A percentile compares a stretch with the other conserved stretches of the same genome.
Evolutionary conservation across 2,797 vertebrate genomes (phyloP).

Genomic region (Limosa lapponica): DNA sequence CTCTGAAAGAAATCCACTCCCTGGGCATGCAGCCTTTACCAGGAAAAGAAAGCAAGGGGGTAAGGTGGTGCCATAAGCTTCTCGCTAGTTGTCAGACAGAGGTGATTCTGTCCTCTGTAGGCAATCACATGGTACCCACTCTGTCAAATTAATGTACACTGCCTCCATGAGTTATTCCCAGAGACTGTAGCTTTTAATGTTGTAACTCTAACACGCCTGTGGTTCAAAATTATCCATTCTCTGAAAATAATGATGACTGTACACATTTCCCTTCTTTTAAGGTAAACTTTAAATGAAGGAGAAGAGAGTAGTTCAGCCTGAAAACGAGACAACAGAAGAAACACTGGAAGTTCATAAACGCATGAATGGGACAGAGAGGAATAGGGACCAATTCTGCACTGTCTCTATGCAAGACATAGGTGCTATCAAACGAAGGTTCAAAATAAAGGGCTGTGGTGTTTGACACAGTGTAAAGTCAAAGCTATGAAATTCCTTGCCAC

Average conservation of each 20-base stretch:
- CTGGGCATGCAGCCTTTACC: neutral
- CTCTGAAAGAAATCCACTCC: neutral
- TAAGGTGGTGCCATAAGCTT: neutral
- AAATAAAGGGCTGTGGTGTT: neutral
- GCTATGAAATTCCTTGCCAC: neutral
- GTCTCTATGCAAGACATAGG: no score
- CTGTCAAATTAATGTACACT: neutral
- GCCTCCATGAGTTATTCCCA: neutral
- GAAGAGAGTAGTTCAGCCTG: neutral
- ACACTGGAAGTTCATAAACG: neutral
- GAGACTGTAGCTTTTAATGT: neutral
- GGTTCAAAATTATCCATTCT: neutral
- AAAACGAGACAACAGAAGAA: neutral
- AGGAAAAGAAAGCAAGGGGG: neutral
- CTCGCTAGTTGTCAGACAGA: neutral
- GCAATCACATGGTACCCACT: neutral
- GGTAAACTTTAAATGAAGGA: neutral
- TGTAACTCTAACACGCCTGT: neutral
- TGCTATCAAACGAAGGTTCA: neutral
- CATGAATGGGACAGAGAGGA: neutral
- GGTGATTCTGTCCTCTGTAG: neutral
- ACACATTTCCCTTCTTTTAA: neutral
- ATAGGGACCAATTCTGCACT: neutral
- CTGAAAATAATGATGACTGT: neutral
- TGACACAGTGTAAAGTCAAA: neutral